Evolutionary conservation across 1,140 invertebrate species (phyloP).

Genomic region (Phymastichus coffea): DNA sequence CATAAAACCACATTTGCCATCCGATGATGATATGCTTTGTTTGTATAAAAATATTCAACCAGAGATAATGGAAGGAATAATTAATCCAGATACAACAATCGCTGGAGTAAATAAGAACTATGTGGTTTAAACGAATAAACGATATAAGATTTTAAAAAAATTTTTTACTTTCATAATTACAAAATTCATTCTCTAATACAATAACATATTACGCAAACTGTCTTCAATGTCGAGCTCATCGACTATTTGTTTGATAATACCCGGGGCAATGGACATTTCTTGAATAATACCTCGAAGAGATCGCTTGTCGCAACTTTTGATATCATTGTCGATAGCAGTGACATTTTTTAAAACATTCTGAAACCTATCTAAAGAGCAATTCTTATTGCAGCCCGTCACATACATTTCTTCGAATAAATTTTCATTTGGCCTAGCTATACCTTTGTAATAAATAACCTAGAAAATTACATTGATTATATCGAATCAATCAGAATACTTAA

Average conservation of each 20-base stretch:
- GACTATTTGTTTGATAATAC: no score
- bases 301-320: slow-evolving; percentile 29
- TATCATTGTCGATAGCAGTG: slow-evolving; percentile 28
- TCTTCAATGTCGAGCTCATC: neutral
- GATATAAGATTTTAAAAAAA: neutral
- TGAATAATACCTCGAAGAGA: neutral
- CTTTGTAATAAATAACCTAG: no score
- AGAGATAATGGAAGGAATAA: neutral
- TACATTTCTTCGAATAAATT: neutral
- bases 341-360: slow-evolving; percentile 17
- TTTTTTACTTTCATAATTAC: neutral
- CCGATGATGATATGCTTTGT: slow-evolving; percentile 7
- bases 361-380: slow-evolving; percentile 30
- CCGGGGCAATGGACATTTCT: no score
- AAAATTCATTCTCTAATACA: neutral
- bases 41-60: slow-evolving; percentile 1
- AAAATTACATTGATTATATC: no score
- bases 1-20: neutral
- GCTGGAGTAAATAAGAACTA: no score
- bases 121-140: neutral
- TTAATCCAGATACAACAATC: neutral
- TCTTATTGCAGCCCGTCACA: slow-evolving; percentile 23
- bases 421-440: no score
- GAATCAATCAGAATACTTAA: no score
- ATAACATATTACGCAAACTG: neutral